phyloP scores from a whole-genome alignment of 2,797 vertebrate genomes.

The Crypturellus tataupa region DNA sequence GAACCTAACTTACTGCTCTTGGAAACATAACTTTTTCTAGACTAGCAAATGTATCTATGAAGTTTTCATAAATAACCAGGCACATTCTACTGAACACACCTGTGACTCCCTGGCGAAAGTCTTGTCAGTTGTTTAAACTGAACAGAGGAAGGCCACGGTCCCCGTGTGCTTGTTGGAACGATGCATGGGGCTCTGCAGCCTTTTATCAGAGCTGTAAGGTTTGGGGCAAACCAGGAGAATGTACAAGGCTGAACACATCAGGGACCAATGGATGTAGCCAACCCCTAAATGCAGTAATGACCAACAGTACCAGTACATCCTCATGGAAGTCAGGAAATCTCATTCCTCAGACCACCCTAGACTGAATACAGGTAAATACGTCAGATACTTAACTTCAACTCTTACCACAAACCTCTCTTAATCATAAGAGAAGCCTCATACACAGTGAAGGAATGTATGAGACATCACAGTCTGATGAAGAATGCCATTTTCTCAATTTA shows the following conservation, averaged over 20 bases:
- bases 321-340: background rate
- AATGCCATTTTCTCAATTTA: background rate
- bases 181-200: background rate
- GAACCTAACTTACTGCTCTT: background rate
- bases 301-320: background rate
- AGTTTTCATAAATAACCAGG: background rate
- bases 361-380: background rate
- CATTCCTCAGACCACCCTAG: background rate
- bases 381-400: background rate
- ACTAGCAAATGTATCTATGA: background rate
- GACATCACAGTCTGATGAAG: background rate
- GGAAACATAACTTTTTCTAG: fast-evolving
- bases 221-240: background rate
- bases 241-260: background rate
- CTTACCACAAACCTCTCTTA: background rate
- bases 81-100: background rate
- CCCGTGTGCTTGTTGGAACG: background rate
- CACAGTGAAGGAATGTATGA: background rate
- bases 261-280: background rate
- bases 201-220: background rate
- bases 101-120: background rate
- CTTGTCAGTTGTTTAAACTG: background rate
- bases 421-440: background rate
- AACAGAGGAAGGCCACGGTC: background rate
- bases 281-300: background rate